Base-by-base conservation (phyloP, 2,113 vertebrate genomes). In the Elgaria multicarinata region DNA sequence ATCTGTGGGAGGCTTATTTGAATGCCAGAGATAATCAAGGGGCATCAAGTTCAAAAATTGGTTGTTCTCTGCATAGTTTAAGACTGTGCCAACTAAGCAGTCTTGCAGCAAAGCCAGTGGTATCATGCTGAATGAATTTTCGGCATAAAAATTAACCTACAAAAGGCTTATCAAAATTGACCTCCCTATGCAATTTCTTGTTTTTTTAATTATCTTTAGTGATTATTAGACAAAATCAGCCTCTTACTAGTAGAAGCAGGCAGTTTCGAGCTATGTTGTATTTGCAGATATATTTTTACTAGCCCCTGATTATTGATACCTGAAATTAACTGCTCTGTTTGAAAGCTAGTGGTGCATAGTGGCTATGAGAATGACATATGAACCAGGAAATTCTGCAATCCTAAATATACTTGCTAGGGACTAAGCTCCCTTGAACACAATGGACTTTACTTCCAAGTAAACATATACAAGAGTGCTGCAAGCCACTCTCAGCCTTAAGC, bases 21-120 rank as follows among this genome's bases (percentile, higher is more conserved):
- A 89, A 92, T 55, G 58, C 10, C 92, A 86, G 53, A 42, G 69
- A 46, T 87, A 64, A 77, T 85, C 87, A 81, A 20, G 89, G 72
- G 64, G 55, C 50, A 92, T 12, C 44, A 58, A 72, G 87, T 79
- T 89, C 44, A 87, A 64, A 86, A 86, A 72, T 39, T 1, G 8
- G 85, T 93, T 75, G 0, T 74, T 89, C 90, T 86, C 12, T 76
- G 33, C 2, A 53, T 90, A 92, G n/a, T 33, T 72, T 67, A 84
- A 86, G 83, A 90, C n/a, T 62, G 31, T 81, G 31, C 81, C 46
- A 75, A 84, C 66, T 74, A 87, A 80, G 76, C 2, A 39, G 44
- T 81, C 9, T 58, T 6, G 26, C 76, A 46, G 1, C 58, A 66
- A 85, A 71, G 81, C 28, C 4, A 89, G 76, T 77, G 42, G 0